Evolutionary conservation across 2,797 vertebrate genomes (phyloP), one percentile per base, ranked within the genome.

Genomic region (Chelon auratus): DNA sequence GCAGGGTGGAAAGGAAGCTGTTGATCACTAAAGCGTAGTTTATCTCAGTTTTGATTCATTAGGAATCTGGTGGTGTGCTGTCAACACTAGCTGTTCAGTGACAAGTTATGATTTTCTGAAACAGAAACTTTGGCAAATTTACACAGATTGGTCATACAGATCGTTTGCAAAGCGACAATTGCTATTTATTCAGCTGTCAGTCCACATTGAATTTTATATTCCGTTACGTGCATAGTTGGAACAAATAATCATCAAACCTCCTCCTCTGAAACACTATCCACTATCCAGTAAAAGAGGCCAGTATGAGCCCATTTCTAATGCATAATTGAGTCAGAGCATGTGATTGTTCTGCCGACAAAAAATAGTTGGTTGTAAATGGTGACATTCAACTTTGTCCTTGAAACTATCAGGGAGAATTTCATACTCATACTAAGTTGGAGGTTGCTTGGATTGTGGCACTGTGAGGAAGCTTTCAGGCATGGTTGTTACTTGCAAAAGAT

Each of bases 11-110:
- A 37, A 67, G 12, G 51, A 68, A 52, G 37, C 48, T 51, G 51
- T 18, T 62, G 40, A 26, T 72, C 59, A 42, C 13, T 61, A 9
- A 63, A 60, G 39, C 47, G 66, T 20, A 18, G 37, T 79, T 74
- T 81, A 36, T 79, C 73, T 75, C 73, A 53, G 43, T 73, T 84
- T 80, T 53, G 50, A 30, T 56, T 86, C 43, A 76, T 84, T 75
- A 24, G 33, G 51, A 82, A 72, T 78, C 40, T 61, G 30, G 14
- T 42, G 9, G 56, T 56, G 45, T 57, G 56, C 37, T 72, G 26
- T 68, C 39, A 26, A 33, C 26, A 48, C 57, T 61, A 10, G 62
- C 33, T 42, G 24, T 40, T 17, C n/a, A 75, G 22, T 54, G 22
- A 40, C 42, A 76, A 37, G 45, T 48, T 71, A 1, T 45, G 18